Conservation (phyloP, 2,888 invertebrate species). For the Lepetodrilus schrolli region DNA sequence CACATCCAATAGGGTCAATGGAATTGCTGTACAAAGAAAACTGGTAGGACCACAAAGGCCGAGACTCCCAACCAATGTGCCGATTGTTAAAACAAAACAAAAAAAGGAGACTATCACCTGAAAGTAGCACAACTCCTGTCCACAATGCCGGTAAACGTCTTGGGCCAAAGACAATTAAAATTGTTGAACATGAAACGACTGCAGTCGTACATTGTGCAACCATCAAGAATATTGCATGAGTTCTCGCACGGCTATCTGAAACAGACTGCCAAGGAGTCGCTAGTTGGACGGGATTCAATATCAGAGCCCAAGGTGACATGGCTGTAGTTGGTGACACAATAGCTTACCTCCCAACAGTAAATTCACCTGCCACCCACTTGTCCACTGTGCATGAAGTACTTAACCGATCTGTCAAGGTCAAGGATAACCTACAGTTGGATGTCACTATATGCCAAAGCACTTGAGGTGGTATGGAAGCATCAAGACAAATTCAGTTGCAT, state of each 20-base stretch:
- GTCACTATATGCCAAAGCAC: neutral
- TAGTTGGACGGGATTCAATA: slow-evolving; percentile 4
- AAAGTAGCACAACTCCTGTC: too few relatives aligned
- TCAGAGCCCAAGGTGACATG: neutral
- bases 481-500: neutral
- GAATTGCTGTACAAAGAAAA: neutral
- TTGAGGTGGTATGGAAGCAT: slow-evolving; percentile 4
- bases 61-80: neutral
- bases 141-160: neutral
- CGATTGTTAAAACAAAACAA: neutral
- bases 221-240: neutral
- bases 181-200: neutral
- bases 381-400: neutral
- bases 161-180: neutral
- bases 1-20: slow-evolving; percentile 4
- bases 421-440: neutral
- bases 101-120: too few relatives aligned
- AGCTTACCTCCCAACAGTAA: neutral
- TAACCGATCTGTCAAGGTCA: neutral
- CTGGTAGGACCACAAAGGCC: neutral
- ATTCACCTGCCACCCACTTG: slow-evolving; percentile 2
- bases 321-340: neutral
- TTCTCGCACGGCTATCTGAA: neutral
- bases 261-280: neutral
- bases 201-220: neutral